Evolutionary conservation across 1,140 invertebrate genomes (phyloP), one percentile per base, ranked within the genome.

Genomic region (Agraylea sexmaculata): DNA sequence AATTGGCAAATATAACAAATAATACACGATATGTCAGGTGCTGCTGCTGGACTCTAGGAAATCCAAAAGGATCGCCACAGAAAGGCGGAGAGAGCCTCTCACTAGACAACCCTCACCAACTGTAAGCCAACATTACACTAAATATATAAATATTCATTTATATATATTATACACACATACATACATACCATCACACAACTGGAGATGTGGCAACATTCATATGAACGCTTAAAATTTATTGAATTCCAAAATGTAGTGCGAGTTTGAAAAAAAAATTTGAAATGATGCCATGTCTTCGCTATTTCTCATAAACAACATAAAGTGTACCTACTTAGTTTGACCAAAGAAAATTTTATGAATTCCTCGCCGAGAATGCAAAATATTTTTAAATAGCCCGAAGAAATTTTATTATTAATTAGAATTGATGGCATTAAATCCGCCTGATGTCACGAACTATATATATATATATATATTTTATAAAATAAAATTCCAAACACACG

Each of bases 31-130:
- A n/a, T n/a, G n/a, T n/a, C 43, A 49, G 47, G 47, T 49, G 40
- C 41, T 49, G 47, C 47, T 49, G 36, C 43, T 49, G 33, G 47
- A 49, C 40, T 40, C 43, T 49, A 45, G 41, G 43, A 49, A 49
- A 44, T 43, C 40, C 47, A 45, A 49, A 49, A 37, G 43, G 18
- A 41, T 43, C 21, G 30, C 13, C 4, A 20, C 28, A 29, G 27
- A 49, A 20, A 35, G 38, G 27, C 13, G 41, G 21, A 32, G 29
- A 41, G 42, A 36, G 18, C 27, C 33, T 10, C 30, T 29, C 37
- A 41, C 30, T 36, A 29, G 18, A 34, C 30, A 22, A 29, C 37
- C 36, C 12, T 31, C 13, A 10, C 45, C 47, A 8, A 43, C 47
- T 37, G 47, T 49, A 49, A 49, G 47, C 30, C 23, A 15, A 28